Base-by-base conservation (phyloP, 2,113 vertebrate species). In the Burhinus oedicnemus region DNA sequence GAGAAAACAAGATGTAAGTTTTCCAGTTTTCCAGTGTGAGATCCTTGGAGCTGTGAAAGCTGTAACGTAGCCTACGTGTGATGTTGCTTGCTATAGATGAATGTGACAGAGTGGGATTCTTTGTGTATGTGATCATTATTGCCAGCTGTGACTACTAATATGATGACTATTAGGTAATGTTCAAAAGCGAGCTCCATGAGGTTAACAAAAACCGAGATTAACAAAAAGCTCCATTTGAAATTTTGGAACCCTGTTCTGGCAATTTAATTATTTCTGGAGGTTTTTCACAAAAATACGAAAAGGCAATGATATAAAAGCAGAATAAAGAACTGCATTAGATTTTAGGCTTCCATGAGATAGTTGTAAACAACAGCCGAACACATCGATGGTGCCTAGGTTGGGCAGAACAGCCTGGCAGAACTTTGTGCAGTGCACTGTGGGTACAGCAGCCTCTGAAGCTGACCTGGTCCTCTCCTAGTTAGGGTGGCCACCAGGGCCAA, bases 331-430 rank as follows among this genome's bases (percentile, higher is more conserved):
- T 34, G 11, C 18, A 5, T 51, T 36, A 14, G 34, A 57, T n/a
- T 55, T 69, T 9, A 29, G 26, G 25, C 55, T 87, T 58, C 38
- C 8, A 1, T 4, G 61, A 70, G 57, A 23, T 11, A 29, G 12
- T 1, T 70, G 51, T 70, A 40, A 66, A 20, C 15, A 25, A 9
- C 6, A 62, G 40, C 55, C 58, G 12, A 88, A 22, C 36, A 12
- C 30, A 40, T 15, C 1, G 2, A 12, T 1, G 6, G n/a, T 55
- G 58, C 38, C 19, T 15, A 1, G 6, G 38, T 8, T 3, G 1
- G 36, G 57, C 52, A 76, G 87, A 68, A 9, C 14, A 11, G n/a
- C 57, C 42, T n/a, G 6, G 36, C 51, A 61, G 15, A 25, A 6
- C 1, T 20, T 12, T 4, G 7, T 20, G 38, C 1, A 6, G 27